Evolutionary conservation across 1,140 invertebrate genomes (phyloP).

Genomic region (Aporrectodea caliginosa): DNA sequence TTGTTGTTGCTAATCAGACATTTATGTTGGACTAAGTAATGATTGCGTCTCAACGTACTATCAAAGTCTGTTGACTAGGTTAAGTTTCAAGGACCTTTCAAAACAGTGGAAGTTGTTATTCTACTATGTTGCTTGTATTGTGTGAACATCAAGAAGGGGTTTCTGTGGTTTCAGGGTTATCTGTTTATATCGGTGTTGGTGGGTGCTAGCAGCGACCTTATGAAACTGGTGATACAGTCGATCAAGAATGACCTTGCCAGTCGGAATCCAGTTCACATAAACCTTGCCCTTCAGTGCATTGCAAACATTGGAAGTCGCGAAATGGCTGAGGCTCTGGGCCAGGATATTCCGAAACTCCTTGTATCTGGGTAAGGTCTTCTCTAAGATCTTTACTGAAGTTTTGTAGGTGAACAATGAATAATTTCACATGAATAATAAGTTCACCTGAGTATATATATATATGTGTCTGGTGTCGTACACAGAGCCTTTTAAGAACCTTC

Average conservation of each 20-base stretch:
- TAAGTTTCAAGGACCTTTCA: no score
- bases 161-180: conserved; percentile 74
- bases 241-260: conserved; percentile 98
- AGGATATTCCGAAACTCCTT: conserved; percentile 95
- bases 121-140: no score
- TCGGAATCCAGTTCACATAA: conserved; percentile 96
- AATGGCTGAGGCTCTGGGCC: conserved; percentile 98
- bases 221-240: conserved; percentile 97
- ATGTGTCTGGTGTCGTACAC: no score
- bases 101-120: no score
- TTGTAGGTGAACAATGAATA: no score
- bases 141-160: neutral
- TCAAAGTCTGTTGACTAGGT: no score
- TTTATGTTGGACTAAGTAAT: no score
- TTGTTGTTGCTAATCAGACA: no score
- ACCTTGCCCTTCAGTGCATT: conserved; percentile 98
- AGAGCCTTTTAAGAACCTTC: no score
- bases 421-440: no score
- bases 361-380: conserved; percentile 74
- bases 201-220: conserved; percentile 97
- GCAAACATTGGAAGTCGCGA: conserved; percentile 99
- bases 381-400: neutral
- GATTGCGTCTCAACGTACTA: no score
- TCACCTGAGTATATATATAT: no score
- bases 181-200: conserved; percentile 99